Percentiles rank a stretch among this genome's conserved stretches.
Conservation (phyloP, 2,888 invertebrate species). For the Idaea straminata region DNA sequence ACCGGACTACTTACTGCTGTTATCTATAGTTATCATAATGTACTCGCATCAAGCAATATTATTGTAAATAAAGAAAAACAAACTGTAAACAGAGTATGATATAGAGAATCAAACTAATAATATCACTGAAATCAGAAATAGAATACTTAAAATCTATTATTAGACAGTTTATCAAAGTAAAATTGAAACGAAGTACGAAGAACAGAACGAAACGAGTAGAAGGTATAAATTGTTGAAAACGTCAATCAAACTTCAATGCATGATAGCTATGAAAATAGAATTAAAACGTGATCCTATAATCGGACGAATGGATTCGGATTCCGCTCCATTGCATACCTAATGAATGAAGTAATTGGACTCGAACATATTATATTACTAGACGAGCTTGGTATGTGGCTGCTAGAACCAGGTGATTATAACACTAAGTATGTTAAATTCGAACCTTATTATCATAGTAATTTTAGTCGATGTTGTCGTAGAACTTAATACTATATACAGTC, state of each 20-base stretch:
- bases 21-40: conserved; percentile 19
- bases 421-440: background rate
- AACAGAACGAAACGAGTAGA: too few relatives aligned
- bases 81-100: background rate
- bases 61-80: background rate
- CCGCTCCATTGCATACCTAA: conserved; percentile 16
- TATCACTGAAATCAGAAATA: too few relatives aligned
- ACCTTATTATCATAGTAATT: too few relatives aligned
- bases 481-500: too few relatives aligned
- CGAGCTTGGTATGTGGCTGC: background rate
- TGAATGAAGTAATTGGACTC: conserved; percentile 13
- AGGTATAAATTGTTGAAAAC: too few relatives aligned
- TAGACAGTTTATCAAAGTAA: too few relatives aligned
- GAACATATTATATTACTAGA: conserved; percentile 7
- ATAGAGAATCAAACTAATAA: background rate
- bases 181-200: too few relatives aligned
- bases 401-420: background rate
- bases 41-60: background rate
- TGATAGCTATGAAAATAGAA: background rate
- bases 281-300: background rate
- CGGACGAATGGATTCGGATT: conserved; percentile 7
- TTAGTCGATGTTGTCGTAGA: too few relatives aligned
- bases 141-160: too few relatives aligned
- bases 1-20: conserved; percentile 28
- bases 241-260: conserved; percentile 1